phyloP scores from a whole-genome alignment of 2,888 invertebrate genomes.

The Kuschelorhynchus macadamiae region DNA sequence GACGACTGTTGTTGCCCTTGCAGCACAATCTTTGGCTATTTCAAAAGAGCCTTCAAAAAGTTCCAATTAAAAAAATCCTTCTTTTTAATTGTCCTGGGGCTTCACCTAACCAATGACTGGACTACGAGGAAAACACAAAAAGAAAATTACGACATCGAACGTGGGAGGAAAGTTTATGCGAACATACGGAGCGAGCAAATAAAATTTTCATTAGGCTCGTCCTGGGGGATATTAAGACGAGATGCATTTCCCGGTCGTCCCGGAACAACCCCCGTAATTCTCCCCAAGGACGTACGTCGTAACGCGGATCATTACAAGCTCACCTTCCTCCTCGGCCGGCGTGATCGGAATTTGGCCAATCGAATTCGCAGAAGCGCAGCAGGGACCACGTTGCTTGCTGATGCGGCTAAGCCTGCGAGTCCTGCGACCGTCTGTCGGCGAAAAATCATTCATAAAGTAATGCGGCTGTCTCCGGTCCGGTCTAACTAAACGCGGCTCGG shows the following conservation, averaged over 20 bases:
- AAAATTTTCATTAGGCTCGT: slow-evolving; percentile 10
- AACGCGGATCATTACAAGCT: slow-evolving; percentile 25
- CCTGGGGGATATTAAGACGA: too few relatives aligned
- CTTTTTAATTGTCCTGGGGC: too few relatives aligned
- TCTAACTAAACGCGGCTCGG: not conserved
- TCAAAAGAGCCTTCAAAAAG: too few relatives aligned
- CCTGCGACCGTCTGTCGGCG: too few relatives aligned
- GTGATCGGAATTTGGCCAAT: slow-evolving; percentile 37
- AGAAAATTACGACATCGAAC: too few relatives aligned
- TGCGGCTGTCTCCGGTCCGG: not conserved
- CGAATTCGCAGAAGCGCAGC: slow-evolving; percentile 33
- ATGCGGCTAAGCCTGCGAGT: slow-evolving; percentile 20
- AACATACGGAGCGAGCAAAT: not conserved
- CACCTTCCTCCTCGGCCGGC: slow-evolving; percentile 30
- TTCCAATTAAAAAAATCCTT: too few relatives aligned
- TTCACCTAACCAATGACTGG: too few relatives aligned
- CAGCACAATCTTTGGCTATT: too few relatives aligned
- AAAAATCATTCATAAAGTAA: slow-evolving; percentile 17
- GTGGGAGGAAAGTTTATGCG: slow-evolving; percentile 7
- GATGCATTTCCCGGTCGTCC: too few relatives aligned
- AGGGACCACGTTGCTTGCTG: slow-evolving; percentile 26
- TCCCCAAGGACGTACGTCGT: slow-evolving; percentile 29
- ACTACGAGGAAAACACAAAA: too few relatives aligned
- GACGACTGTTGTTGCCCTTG: too few relatives aligned
- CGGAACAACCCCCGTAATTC: not conserved